These are phyloP conservation scores for Vanessa cardui DNA, from an alignment of 2,888 invertebrate genomes.

Conservation along the genomic window DNA sequence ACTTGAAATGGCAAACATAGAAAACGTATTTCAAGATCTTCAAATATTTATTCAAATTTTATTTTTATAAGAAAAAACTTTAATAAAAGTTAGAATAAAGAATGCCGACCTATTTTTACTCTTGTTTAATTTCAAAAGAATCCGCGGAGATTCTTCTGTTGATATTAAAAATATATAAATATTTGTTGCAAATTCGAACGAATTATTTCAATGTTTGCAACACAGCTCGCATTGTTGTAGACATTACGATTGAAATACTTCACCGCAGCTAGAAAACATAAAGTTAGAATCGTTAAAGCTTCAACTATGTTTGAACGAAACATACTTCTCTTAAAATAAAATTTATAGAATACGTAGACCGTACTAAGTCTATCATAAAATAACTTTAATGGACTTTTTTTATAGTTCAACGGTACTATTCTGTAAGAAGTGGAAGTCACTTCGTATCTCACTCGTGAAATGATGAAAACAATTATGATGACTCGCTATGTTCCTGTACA, in stretches of 20 bases:
- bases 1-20: not conserved
- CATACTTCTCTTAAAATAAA: not conserved
- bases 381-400: too few species aligned
- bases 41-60: not conserved
- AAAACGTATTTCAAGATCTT: not conserved
- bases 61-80: not conserved
- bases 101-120: not conserved
- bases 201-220: not conserved
- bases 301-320: not conserved
- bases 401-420: too few species aligned
- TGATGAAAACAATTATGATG: too few species aligned
- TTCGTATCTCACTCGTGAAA: too few species aligned
- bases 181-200: conserved; percentile 1
- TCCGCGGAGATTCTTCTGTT: not conserved
- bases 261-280: not conserved
- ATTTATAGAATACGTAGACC: not conserved
- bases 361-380: too few species aligned
- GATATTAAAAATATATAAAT: not conserved
- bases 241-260: conserved; percentile 1
- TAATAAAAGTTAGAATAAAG: conserved; percentile 10
- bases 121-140: conserved; percentile 1
- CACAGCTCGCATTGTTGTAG: not conserved
- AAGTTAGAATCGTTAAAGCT: not conserved
- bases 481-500: too few species aligned
- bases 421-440: too few species aligned